phyloP scores from a whole-genome alignment of 2,888 invertebrate genomes.

The Philopedon plagiatum region DNA sequence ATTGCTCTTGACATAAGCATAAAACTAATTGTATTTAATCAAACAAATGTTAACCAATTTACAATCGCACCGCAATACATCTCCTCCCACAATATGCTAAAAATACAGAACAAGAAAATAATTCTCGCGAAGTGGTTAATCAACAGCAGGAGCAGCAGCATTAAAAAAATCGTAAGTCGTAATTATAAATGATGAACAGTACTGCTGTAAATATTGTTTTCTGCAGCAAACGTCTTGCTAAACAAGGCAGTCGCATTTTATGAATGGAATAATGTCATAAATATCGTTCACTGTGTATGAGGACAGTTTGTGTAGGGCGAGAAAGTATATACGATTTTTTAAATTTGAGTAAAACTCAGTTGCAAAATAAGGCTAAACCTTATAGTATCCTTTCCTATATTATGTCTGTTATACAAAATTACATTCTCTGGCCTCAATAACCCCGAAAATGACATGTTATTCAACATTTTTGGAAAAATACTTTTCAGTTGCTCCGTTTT shows the following conservation, averaged over 20 bases:
- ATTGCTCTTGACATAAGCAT: too few species aligned
- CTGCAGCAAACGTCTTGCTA: not conserved
- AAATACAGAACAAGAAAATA: constrained; percentile 11
- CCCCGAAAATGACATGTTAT: too few species aligned
- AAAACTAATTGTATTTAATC: too few species aligned
- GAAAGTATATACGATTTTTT: too few species aligned
- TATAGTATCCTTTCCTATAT: too few species aligned
- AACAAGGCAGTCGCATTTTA: constrained; percentile 14
- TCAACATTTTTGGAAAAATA: too few species aligned
- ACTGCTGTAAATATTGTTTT: not conserved
- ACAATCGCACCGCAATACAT: not conserved
- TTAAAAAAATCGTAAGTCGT: constrained; percentile 12
- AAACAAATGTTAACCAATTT: not conserved
- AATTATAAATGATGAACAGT: constrained; percentile 14
- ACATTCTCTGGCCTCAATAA: too few species aligned
- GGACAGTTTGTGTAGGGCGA: constrained; percentile 1
- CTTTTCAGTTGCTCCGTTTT: too few species aligned
- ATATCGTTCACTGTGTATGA: not conserved
- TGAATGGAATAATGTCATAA: not conserved
- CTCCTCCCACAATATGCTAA: constrained; percentile 12
- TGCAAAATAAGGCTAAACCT: too few species aligned
- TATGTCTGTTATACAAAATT: too few species aligned
- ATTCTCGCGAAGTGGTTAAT: constrained; percentile 6
- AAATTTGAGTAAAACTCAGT: not conserved
- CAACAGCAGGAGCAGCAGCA: not conserved